Evolutionary conservation across 2,888 invertebrate species (phyloP).

Genomic region (Xanthostigma xanthostigma): DNA sequence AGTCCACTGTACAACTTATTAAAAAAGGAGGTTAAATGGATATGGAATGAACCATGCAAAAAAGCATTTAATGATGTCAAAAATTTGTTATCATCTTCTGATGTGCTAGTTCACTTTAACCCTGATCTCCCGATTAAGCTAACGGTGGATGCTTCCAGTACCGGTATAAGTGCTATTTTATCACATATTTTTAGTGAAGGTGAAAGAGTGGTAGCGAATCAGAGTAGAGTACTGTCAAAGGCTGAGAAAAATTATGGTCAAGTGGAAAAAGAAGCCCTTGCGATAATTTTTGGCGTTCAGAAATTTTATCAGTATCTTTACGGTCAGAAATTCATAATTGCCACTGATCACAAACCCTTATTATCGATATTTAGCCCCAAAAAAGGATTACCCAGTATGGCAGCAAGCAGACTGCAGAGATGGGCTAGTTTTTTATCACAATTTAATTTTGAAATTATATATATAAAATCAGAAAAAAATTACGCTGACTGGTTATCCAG

Average conservation of each 20-base stretch:
- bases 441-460: conserved; percentile 10
- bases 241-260: conserved; percentile 7
- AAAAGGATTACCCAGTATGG: background rate
- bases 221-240: conserved; percentile 7
- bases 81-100: background rate
- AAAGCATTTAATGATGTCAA: background rate
- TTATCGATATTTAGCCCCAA: background rate
- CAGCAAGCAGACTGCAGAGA: conserved; percentile 9
- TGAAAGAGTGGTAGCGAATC: conserved; percentile 9
- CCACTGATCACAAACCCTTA: conserved; percentile 3
- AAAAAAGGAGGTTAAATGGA: background rate
- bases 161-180: background rate
- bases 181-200: background rate
- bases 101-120: background rate
- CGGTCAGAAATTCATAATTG: background rate
- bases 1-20: background rate
- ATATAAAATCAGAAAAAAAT: conserved; percentile 10
- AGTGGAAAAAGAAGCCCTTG: conserved; percentile 8
- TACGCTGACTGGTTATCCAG: conserved; percentile 13
- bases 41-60: background rate
- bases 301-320: background rate
- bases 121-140: background rate
- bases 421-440: conserved; percentile 10
- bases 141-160: conserved; percentile 4
- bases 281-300: background rate